These are phyloP conservation scores for Stegophylla sp. DNA, from an alignment of 2,888 invertebrate species.

Conservation along the genomic window DNA sequence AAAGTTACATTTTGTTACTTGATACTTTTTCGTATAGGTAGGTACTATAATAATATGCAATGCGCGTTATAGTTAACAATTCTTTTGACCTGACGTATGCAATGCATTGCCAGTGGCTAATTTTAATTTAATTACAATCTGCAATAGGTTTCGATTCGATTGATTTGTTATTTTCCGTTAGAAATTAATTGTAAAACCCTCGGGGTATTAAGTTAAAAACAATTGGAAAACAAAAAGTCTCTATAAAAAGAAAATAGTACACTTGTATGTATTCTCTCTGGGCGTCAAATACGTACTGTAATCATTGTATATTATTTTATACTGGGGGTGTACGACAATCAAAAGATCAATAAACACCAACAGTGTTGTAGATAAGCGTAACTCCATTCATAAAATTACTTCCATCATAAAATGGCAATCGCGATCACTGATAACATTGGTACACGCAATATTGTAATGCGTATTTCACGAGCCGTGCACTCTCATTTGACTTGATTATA, in stretches of 20 bases:
- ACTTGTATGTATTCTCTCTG: neutral
- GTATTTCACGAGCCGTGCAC: neutral
- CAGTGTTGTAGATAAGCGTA: too few species aligned
- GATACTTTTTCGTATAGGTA: too few species aligned
- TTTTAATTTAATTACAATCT: constrained; percentile 13
- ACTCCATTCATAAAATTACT: too few species aligned
- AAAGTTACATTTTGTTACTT: too few species aligned
- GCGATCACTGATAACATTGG: neutral
- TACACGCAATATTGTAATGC: neutral
- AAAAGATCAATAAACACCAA: too few species aligned
- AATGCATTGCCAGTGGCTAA: neutral
- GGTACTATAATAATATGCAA: too few species aligned
- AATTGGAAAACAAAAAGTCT: neutral
- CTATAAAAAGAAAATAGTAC: constrained; percentile 22
- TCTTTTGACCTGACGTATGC: neutral
- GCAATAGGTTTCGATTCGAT: neutral
- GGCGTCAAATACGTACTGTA: neutral
- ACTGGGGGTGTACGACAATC: too few species aligned
- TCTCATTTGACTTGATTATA: neutral
- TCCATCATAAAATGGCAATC: too few species aligned
- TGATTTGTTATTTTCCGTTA: constrained; percentile 36
- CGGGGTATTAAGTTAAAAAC: constrained; percentile 26
- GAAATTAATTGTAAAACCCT: neutral
- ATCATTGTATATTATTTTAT: neutral
- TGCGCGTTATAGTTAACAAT: too few species aligned